phyloP scores from a whole-genome alignment of 2,888 invertebrate species.

The Xiphydria camelus region DNA sequence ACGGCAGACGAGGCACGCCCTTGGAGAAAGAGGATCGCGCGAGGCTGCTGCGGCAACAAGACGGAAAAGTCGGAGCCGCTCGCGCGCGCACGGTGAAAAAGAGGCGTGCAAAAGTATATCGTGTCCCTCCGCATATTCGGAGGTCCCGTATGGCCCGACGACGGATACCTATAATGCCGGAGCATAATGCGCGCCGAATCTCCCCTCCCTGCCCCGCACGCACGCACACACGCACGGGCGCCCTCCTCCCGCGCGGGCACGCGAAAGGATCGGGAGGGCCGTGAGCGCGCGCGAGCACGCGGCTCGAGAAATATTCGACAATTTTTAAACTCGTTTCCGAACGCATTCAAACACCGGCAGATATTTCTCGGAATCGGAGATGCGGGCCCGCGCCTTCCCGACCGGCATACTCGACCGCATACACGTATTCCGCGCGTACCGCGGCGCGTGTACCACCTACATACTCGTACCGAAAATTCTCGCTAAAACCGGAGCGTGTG shows the following conservation, averaged over 20 bases:
- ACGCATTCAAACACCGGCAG: constrained; percentile 45
- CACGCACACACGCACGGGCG: background rate
- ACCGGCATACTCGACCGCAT: constrained; percentile 23
- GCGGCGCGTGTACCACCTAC: too few species aligned
- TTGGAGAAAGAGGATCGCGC: background rate
- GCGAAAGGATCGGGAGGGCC: constrained; percentile 12
- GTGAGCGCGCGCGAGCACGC: constrained; percentile 15
- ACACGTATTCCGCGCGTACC: constrained; percentile 28
- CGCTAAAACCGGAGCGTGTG: too few species aligned
- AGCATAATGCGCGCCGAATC: constrained; percentile 28
- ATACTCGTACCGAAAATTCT: too few species aligned
- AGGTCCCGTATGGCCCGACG: constrained; percentile 21
- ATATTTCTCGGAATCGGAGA: constrained; percentile 45
- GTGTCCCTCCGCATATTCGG: constrained; percentile 15
- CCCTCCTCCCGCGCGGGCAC: constrained; percentile 14
- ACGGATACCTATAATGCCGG: constrained; percentile 30
- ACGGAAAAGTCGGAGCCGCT: constrained; percentile 4
- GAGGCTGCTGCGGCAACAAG: constrained; percentile 2
- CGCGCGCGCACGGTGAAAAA: constrained; percentile 4
- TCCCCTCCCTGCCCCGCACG: constrained; percentile 7
- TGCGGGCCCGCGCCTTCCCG: constrained; percentile 22
- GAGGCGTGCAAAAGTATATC: constrained; percentile 4
- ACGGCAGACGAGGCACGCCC: constrained; percentile 1
- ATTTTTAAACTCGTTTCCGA: constrained; percentile 54
- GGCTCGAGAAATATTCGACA: constrained; percentile 50